Base-by-base conservation (phyloP, 2,797 vertebrate genomes). In the Tympanoctomys barrerae region DNA sequence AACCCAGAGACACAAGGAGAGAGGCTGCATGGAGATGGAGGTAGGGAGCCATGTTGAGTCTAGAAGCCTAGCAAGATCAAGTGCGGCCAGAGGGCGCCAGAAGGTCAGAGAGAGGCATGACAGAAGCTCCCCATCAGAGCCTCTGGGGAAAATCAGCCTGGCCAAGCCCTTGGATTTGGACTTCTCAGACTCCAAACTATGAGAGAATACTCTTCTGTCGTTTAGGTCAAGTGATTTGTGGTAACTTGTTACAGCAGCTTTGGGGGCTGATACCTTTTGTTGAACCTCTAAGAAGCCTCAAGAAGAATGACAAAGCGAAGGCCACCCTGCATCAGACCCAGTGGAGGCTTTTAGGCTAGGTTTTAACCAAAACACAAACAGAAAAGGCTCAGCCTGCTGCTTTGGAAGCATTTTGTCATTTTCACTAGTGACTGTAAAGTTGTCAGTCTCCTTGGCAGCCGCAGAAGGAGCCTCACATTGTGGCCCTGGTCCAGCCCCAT, bases 401-500 rank as follows among this genome's bases (percentile, higher is more conserved):
- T 87, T 87, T 19, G 22, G 31, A 8, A 89, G 33, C 54, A 62
- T 68, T n/a, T 31, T 90, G 64, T 78, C 66, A 49, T 70, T 95
- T 96, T 82, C 31, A 33, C 31, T 70, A 70, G 86, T 80, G 82
- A 46, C 12, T 0, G 0, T n/a, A 52, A 90, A 59, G 66, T 36
- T 36, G 54, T 54, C 85, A 33, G 16, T 78, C 12, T 49, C 33
- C 19, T 57, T 16, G 68, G 68, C 68, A 78, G 2, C 36, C 22
- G 6, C 1, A 5, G 57, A 46, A 28, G 22, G 31, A 14, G 9
- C 7, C 0, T 77, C 7, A 28, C 19, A 19, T 6, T 3, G 8
- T 39, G 33, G 5, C 39, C 3, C 42, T 14, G 26, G 33, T 62
- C 36, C 31, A 14, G 46, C 36, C 8, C n/a, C 3, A 3, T 0